These are phyloP conservation scores for Meriones unguiculatus DNA, from an alignment of 2,113 vertebrate genomes.

Conservation along the genomic window DNA sequence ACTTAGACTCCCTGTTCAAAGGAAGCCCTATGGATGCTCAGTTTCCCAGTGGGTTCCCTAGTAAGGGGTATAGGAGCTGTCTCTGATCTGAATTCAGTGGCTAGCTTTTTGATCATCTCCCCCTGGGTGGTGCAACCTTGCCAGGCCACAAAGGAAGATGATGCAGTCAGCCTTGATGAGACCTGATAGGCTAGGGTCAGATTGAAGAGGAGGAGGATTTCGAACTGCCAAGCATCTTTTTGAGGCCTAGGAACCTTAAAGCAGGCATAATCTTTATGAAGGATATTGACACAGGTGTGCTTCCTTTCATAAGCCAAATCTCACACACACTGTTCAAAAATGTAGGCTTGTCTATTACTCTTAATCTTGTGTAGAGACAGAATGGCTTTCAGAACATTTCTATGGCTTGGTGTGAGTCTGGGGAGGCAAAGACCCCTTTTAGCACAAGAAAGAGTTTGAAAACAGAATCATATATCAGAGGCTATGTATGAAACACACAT, in stretches of 20 bases:
- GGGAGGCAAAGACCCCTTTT: conserved; percentile 45
- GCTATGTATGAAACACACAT: neutral
- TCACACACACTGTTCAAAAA: conserved; percentile 47
- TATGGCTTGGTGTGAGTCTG: neutral
- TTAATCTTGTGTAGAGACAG: neutral
- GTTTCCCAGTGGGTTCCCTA: no score
- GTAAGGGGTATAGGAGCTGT: no score
- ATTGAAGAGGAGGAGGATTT: neutral
- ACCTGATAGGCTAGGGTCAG: no score
- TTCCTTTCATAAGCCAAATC: neutral
- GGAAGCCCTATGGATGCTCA: no score
- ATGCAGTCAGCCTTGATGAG: no score
- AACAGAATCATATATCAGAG: conserved; percentile 20
- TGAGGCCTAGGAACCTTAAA: neutral
- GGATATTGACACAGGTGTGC: neutral
- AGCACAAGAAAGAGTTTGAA: neutral
- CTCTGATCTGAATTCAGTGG: no score
- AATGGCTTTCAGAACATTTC: conserved; percentile 49
- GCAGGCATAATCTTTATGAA: neutral
- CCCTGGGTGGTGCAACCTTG: no score
- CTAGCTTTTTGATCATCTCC: no score
- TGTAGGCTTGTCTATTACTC: conserved; percentile 26
- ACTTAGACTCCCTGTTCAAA: no score
- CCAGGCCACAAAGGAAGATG: no score
- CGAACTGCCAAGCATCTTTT: neutral